Percentiles rank a stretch among this genome's conserved stretches.
phyloP scores from a whole-genome alignment of 2,888 invertebrate genomes.

The Eurois occulta region DNA sequence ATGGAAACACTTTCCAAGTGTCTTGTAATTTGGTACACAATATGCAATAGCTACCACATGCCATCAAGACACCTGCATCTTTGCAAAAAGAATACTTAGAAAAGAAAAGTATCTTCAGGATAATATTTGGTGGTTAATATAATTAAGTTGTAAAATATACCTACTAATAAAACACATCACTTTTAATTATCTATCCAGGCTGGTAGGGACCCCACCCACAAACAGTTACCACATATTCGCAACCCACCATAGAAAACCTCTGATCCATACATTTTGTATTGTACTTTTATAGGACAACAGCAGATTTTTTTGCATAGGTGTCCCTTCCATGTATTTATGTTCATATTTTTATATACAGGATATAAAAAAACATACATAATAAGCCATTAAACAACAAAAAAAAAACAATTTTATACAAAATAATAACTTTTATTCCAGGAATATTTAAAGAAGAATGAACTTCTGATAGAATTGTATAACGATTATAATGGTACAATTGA shows the following conservation, averaged over 20 bases:
- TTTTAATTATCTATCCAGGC: neutral
- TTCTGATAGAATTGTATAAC: neutral
- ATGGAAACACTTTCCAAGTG: neutral
- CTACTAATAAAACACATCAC: neutral
- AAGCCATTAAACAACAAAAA: neutral
- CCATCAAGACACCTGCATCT: neutral
- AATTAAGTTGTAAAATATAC: neutral
- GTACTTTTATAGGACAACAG: neutral
- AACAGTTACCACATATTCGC: neutral
- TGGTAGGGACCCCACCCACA: neutral
- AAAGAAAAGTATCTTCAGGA: neutral
- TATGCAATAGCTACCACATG: neutral
- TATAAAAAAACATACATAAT: neutral
- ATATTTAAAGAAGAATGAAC: conserved; percentile 31
- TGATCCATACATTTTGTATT: too few relatives aligned
- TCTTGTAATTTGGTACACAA: neutral
- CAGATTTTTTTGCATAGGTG: neutral
- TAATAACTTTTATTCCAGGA: conserved; percentile 37
- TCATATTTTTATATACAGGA: too few relatives aligned
- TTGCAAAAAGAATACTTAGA: neutral
- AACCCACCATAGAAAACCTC: too few relatives aligned
- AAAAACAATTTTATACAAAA: neutral
- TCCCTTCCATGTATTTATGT: too few relatives aligned
- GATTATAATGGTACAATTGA: neutral
- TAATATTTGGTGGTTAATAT: neutral